Evolutionary conservation across 2,797 vertebrate species (phyloP).

Genomic region (Poeciliopsis infans): DNA sequence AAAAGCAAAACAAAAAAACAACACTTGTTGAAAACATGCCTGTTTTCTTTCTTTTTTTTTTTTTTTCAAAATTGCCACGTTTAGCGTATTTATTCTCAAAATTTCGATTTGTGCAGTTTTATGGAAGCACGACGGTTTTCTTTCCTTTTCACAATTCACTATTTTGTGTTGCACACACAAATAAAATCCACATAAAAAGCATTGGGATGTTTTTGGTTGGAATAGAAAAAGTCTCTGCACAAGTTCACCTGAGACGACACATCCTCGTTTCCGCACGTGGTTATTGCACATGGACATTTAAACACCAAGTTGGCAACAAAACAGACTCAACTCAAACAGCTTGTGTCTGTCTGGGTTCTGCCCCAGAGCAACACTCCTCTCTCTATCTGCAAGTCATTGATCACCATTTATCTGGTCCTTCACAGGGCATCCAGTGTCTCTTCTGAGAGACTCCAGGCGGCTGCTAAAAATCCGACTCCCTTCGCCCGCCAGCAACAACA

Average conservation of each 20-base stretch:
- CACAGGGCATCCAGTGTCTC: conserved; percentile 63
- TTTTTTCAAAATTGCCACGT: too few relatives aligned
- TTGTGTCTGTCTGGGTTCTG: conserved; percentile 53
- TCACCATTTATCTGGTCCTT: conserved; percentile 49
- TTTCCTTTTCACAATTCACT: neutral
- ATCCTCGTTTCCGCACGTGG: conserved; percentile 19
- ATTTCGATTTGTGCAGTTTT: too few relatives aligned
- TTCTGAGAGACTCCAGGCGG: conserved; percentile 34
- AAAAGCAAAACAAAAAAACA: too few relatives aligned
- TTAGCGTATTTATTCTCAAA: too few relatives aligned
- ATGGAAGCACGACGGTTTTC: too few relatives aligned
- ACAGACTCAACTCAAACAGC: conserved; percentile 56
- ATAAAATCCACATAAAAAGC: neutral
- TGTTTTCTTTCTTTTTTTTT: too few relatives aligned
- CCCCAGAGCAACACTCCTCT: conserved; percentile 61
- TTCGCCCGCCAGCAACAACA: conserved; percentile 9
- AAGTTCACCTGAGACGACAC: conserved; percentile 26
- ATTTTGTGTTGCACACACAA: neutral
- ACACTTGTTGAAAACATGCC: too few relatives aligned
- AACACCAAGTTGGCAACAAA: conserved; percentile 19
- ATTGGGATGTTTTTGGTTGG: neutral
- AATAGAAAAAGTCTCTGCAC: neutral
- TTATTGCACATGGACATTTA: conserved; percentile 6
- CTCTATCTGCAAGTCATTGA: conserved; percentile 59
- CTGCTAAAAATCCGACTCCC: conserved; percentile 49